phyloP scores from a whole-genome alignment of 2,797 vertebrate genomes.

The Pseudocheirus occidentalis region DNA sequence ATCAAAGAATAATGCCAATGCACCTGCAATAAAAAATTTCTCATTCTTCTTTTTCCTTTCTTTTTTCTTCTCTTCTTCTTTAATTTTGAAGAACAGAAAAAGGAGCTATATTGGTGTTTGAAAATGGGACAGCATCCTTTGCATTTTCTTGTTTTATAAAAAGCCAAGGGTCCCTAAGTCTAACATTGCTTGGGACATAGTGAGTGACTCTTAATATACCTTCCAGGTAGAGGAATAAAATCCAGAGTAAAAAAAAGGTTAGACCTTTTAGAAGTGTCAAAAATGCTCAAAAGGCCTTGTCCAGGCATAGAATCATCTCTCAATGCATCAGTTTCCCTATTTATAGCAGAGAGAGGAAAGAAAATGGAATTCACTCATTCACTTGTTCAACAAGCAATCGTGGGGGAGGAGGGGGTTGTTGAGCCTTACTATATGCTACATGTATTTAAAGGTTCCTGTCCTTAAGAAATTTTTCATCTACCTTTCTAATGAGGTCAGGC shows the following conservation, averaged over 20 bases:
- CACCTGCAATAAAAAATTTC: slow-evolving; percentile 71
- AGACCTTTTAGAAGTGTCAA: neutral
- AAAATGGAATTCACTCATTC: neutral
- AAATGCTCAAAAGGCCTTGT: neutral
- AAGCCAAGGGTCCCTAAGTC: slow-evolving; percentile 10
- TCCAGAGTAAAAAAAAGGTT: neutral
- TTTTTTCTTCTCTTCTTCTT: neutral
- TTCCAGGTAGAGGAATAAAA: slow-evolving; percentile 18
- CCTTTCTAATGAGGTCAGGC: neutral
- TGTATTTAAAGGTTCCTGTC: neutral
- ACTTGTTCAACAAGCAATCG: neutral
- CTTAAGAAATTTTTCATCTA: neutral
- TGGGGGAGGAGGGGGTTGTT: neutral
- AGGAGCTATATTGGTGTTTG: neutral
- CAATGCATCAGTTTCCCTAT: slow-evolving; percentile 30
- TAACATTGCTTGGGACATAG: neutral
- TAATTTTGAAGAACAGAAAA: slow-evolving; percentile 18
- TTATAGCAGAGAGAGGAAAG: slow-evolving; percentile 9
- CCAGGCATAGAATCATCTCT: neutral
- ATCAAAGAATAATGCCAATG: slow-evolving; percentile 76
- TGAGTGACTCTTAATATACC: neutral
- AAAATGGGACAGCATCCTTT: slow-evolving; percentile 22
- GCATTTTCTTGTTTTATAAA: neutral
- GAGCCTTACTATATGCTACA: neutral
- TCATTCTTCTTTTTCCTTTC: slow-evolving; percentile 31